Evolutionary conservation across 2,113 vertebrate species (phyloP).

Genomic region (Typhlomys cinereus): DNA sequence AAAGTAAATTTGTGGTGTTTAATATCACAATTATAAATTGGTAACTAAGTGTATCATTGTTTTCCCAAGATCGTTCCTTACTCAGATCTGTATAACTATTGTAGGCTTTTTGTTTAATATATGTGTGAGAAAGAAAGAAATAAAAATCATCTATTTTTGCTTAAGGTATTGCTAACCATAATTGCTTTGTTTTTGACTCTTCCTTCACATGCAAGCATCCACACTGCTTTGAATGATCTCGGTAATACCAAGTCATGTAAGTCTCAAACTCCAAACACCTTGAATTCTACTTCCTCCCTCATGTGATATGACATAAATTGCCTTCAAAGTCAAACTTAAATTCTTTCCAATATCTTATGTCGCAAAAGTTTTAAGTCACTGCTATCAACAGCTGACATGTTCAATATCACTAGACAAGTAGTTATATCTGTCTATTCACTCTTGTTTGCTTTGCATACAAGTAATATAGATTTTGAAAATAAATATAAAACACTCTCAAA

Average conservation of each 20-base stretch:
- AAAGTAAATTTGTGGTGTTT: neutral
- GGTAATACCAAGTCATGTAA: neutral
- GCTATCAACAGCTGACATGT: neutral
- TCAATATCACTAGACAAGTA: neutral
- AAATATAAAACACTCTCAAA: neutral
- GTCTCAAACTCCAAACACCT: neutral
- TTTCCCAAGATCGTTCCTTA: neutral
- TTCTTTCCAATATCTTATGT: neutral
- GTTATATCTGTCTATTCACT: neutral
- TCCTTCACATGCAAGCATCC: neutral
- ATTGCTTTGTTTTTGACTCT: neutral
- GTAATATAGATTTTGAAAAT: neutral
- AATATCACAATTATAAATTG: no score
- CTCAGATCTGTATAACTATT: neutral
- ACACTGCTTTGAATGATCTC: neutral
- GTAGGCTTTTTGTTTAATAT: neutral
- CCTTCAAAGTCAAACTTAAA: neutral
- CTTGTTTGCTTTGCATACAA: neutral
- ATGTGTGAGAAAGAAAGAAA: neutral
- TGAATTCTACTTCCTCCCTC: neutral
- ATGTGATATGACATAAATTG: neutral
- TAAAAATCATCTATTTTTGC: neutral
- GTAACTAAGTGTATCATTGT: neutral
- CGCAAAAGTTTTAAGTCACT: neutral
- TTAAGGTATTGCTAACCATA: neutral